Percentiles rank a stretch among this genome's conserved stretches.
These are phyloP conservation scores for Enteromius fasciolatus DNA, from an alignment of 2,797 vertebrate genomes.

Conservation along the genomic window DNA sequence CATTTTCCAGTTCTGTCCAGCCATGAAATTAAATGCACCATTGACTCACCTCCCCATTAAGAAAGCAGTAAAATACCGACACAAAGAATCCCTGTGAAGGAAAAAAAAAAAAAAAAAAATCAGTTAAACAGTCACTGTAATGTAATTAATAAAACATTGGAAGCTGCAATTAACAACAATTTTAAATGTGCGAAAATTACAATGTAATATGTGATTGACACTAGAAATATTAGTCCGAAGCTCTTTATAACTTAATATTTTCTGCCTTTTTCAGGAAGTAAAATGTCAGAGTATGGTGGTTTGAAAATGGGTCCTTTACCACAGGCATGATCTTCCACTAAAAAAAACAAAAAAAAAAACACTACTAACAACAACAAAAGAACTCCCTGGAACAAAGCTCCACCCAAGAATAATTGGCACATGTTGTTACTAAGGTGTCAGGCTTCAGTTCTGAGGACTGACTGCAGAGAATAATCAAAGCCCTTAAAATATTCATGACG, in stretches of 20 bases:
- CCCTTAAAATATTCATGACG: constrained; percentile 26
- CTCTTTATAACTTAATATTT: background rate
- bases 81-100: constrained; percentile 91
- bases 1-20: constrained; percentile 26
- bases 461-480: constrained; percentile 30
- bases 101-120: background rate
- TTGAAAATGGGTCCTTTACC: constrained; percentile 4
- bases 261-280: background rate
- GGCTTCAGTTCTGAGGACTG: constrained; percentile 25
- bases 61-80: constrained; percentile 98
- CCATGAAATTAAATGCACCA: constrained; percentile 46
- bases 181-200: background rate
- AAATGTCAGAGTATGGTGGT: background rate
- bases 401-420: constrained; percentile 33
- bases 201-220: background rate
- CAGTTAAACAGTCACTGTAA: background rate
- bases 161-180: background rate
- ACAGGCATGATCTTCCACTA: background rate
- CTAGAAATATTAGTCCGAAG: background rate
- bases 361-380: background rate
- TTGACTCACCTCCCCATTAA: constrained; percentile 94
- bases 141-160: background rate
- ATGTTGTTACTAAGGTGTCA: constrained; percentile 28
- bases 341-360: background rate
- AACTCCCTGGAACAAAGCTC: constrained; percentile 12